A percentile compares a stretch with the other conserved stretches of the same genome.
phyloP scores from a whole-genome alignment of 2,113 vertebrate species.

The Chauna torquata region DNA sequence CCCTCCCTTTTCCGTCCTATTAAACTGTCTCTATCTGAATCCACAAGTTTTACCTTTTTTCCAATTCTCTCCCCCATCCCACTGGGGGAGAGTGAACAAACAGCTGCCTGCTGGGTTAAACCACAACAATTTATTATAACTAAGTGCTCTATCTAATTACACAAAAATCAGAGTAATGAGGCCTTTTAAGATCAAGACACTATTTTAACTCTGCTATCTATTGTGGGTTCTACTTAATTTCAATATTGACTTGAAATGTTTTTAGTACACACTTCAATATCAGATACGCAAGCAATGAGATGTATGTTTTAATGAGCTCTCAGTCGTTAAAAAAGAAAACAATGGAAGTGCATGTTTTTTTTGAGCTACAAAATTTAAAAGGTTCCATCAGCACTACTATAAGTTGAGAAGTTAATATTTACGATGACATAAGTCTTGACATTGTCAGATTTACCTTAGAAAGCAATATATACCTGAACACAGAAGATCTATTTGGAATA shows the following conservation, averaged over 20 bases:
- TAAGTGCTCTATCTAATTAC: not conserved
- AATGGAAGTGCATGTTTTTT: not conserved
- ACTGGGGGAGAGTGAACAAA: no score
- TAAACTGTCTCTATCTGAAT: no score
- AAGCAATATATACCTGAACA: not conserved
- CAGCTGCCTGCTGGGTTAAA: no score
- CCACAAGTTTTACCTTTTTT: no score
- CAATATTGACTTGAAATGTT: not conserved
- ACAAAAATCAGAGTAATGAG: not conserved
- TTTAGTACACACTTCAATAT: not conserved
- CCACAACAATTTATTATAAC: not conserved
- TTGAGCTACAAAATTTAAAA: not conserved
- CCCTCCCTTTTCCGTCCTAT: no score
- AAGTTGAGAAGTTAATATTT: not conserved
- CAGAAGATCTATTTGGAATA: not conserved
- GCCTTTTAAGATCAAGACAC: not conserved
- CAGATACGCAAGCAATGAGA: not conserved
- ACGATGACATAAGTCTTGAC: not conserved
- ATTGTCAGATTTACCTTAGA: not conserved
- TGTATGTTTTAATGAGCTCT: not conserved
- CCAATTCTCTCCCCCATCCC: no score
- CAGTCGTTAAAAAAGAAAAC: not conserved
- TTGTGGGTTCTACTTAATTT: not conserved
- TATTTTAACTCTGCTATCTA: not conserved
- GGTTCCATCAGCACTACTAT: not conserved